Base-by-base conservation (phyloP, 2,797 vertebrate genomes). In the Choloepus didactylus region DNA sequence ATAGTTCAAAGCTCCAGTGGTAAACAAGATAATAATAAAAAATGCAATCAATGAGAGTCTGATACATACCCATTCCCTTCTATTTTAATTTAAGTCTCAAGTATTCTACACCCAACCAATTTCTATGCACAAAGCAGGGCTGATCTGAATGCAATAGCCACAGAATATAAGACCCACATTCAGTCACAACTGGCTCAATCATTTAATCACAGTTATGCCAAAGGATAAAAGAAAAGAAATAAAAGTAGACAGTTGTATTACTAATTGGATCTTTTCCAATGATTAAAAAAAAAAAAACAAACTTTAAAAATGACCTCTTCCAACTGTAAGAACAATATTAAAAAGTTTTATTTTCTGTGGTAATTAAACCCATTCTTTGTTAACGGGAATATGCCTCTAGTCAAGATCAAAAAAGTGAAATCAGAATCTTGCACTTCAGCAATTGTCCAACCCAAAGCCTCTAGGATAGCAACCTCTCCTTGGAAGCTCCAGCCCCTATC, bases 101-200 rank as follows among this genome's bases (percentile, higher is more conserved):
- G 6, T 59, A 79, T 21, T 86, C 64, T 73, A 41, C 0, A 69
- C 46, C 49, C 41, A 60, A 60, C 41, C 56, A 75, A 38, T 54
- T 95, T 95, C 73, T 91, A 12, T 62, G 11, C 31, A 75, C 25
- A 77, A 92, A 89, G 70, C 35, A 87, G 76, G 16, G 83, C 31
- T 90, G 3, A 5, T 80, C 25, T 89, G 64, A 91, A 60, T 67
- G 35, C 51, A 19, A 86, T 38, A 85, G 5, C 88, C 46, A 83
- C 38, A 86, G 23, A 29, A 59, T 25, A 16, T 21, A 85, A 41
- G 54, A 64, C 10, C 38, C 16, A 87, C 3, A 23, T 44, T 66
- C 29, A 77, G 62, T 9, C 19, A 19, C 51, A 76, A 87, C 41
- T 80, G 87, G 84, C 25, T 29, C 60, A 54, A 56, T 76, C 9